Conservation (phyloP, 2,888 invertebrate species). For the Nomada fucata region DNA sequence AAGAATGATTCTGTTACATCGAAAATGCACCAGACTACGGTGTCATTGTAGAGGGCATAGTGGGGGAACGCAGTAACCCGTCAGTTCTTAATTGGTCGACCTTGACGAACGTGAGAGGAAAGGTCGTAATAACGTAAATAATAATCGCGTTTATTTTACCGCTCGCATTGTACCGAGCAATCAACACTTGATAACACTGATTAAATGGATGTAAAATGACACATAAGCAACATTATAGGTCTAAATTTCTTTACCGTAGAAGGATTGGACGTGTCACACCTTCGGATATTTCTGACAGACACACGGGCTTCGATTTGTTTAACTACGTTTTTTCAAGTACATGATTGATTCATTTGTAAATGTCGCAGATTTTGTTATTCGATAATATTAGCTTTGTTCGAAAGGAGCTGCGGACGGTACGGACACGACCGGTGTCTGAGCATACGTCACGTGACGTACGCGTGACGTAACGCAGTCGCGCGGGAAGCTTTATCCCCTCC, state of each 20-base stretch:
- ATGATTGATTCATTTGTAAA: slow-evolving; percentile 3
- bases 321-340: neutral
- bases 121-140: slow-evolving; percentile 25
- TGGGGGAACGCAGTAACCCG: slow-evolving; percentile 20
- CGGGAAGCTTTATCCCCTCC: slow-evolving; percentile 75
- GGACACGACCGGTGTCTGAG: slow-evolving; percentile 70
- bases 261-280: slow-evolving; percentile 23
- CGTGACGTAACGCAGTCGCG: slow-evolving; percentile 78
- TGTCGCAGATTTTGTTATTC: slow-evolving; percentile 30
- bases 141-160: neutral
- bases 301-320: neutral
- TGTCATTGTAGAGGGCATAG: slow-evolving; percentile 3
- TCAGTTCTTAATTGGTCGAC: slow-evolving; percentile 52
- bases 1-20: slow-evolving; percentile 13
- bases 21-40: slow-evolving; percentile 23
- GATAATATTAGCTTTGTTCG: slow-evolving; percentile 41
- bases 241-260: slow-evolving; percentile 4
- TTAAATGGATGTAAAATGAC: neutral
- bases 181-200: neutral
- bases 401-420: slow-evolving; percentile 49
- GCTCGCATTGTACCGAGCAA: neutral
- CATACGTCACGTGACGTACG: slow-evolving; percentile 75
- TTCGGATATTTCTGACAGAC: neutral
- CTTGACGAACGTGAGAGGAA: slow-evolving; percentile 31
- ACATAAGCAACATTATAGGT: slow-evolving; percentile 4